Base-by-base conservation (phyloP, 2,797 vertebrate genomes). In the Silurus lanzhouensis region DNA sequence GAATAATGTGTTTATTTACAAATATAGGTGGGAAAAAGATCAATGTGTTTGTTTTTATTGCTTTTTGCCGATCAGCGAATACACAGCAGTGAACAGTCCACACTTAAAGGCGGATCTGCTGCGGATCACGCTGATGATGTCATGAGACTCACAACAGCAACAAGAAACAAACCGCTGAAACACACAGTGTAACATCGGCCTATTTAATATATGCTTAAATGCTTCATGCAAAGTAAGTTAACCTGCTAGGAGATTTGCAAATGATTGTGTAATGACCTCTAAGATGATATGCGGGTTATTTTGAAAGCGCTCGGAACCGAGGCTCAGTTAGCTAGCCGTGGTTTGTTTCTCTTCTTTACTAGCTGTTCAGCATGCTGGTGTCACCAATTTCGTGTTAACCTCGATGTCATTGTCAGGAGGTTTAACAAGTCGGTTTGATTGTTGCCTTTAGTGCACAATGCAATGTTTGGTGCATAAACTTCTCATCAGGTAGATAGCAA, bases 281-380 rank as follows among this genome's bases (percentile, higher is more conserved):
- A 44, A 19, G 68, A 48, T 13, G 58, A 81, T 58, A 5, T 12
- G 22, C 67, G 15, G 7, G 8, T 12, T 81, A 63, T 76, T 27
- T 60, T 2, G 14, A 17, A n/a, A 67, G 58, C 57, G 7, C 38
- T 57, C 22, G 52, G 55, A 44, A 74, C 22, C 46, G 7, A 25
- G 70, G 44, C 44, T 72, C 5, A 31, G 27, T 10, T 13, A 52
- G 48, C 48, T 81, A 66, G 9, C 70, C 2, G 13, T 31, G 31
- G 79, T 4, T 86, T 77, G 80, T 76, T 86, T 70, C 31, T 52
- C 61, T 15, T 15, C 7, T 5, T 20, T 6, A 66, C 76, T 80
- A 80, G 66, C 66, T 84, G 5, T 75, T 44, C 27, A 48, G 8
- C 4, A 38, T 15, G 10, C 27, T 60, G 15, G 5, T 66, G 81